Conservation (phyloP, 2,797 vertebrate species). For the Tokudaia tokunoshimensis region DNA sequence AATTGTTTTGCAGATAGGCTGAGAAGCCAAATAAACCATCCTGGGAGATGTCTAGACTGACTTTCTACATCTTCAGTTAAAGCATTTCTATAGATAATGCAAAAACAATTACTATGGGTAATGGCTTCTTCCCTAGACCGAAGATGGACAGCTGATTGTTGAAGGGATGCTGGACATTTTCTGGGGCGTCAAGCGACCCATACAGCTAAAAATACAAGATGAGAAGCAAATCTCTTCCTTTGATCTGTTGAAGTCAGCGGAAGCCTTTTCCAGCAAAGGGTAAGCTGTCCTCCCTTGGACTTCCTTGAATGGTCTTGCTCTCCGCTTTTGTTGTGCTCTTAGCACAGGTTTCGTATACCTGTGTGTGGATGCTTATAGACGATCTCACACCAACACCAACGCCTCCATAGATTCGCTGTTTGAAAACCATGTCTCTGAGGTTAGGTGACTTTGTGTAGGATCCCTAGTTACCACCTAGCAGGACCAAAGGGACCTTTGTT, state of each 20-base stretch:
- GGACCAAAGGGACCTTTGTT: neutral
- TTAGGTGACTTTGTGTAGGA: neutral
- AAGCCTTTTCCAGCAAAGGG: constrained; percentile 89
- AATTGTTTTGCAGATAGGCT: constrained; percentile 10
- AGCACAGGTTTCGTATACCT: neutral
- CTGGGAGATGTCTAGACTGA: neutral
- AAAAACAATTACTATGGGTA: neutral
- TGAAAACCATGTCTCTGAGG: neutral
- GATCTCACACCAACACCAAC: neutral
- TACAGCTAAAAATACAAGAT: constrained; percentile 95
- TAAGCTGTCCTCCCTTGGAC: constrained; percentile 76
- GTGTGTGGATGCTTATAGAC: neutral
- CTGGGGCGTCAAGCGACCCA: constrained; percentile 94
- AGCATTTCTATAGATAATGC: constrained; percentile 55
- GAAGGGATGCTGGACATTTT: constrained; percentile 94
- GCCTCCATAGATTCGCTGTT: neutral
- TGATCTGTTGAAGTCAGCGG: constrained; percentile 85
- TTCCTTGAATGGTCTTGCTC: neutral
- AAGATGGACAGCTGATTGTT: constrained; percentile 85
- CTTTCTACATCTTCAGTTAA: constrained; percentile 3
- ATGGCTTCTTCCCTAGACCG: constrained; percentile 70
- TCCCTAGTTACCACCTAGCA: neutral
- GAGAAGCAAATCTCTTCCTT: constrained; percentile 91
- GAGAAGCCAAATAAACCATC: neutral
- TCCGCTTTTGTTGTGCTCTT: neutral